phyloP scores from a whole-genome alignment of 2,888 invertebrate species.

The Cerceris ruficornis region DNA sequence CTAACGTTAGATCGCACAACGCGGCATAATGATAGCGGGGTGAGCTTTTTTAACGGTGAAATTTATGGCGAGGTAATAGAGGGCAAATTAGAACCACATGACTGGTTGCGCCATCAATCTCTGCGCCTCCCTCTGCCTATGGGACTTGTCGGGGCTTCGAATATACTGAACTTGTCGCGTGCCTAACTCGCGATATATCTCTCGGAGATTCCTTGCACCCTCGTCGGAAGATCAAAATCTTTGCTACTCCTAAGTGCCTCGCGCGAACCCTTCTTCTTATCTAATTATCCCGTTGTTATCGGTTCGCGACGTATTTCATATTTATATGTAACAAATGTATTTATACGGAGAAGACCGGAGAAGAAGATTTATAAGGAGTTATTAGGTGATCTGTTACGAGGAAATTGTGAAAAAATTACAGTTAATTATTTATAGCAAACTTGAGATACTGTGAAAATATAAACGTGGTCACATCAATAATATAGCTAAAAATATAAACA shows the following conservation, averaged over 20 bases:
- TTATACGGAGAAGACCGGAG: too few relatives aligned
- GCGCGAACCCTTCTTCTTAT: conserved; percentile 41
- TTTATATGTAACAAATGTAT: too few relatives aligned
- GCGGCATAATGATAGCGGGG: conserved; percentile 63
- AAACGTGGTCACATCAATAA: too few relatives aligned
- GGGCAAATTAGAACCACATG: conserved; percentile 75
- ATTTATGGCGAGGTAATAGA: conserved; percentile 75
- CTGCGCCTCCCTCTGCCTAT: conserved; percentile 39
- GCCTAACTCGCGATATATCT: conserved; percentile 30
- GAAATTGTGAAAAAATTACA: too few relatives aligned
- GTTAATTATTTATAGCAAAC: too few relatives aligned
- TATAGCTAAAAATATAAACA: too few relatives aligned
- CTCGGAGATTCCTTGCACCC: conserved; percentile 40
- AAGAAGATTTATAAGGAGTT: too few relatives aligned
- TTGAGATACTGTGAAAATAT: too few relatives aligned
- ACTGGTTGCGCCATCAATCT: conserved; percentile 72
- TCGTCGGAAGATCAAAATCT: conserved; percentile 51
- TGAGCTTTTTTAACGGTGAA: conserved; percentile 62
- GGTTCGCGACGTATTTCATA: conserved; percentile 37
- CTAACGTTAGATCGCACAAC: conserved; percentile 51
- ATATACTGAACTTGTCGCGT: conserved; percentile 66
- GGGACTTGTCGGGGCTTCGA: conserved; percentile 37
- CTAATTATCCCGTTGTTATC: conserved; percentile 43
- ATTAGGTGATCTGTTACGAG: too few relatives aligned
- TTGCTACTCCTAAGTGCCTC: conserved; percentile 25